phyloP scores from a whole-genome alignment of 2,888 invertebrate species.

The Eurytoma californica region DNA sequence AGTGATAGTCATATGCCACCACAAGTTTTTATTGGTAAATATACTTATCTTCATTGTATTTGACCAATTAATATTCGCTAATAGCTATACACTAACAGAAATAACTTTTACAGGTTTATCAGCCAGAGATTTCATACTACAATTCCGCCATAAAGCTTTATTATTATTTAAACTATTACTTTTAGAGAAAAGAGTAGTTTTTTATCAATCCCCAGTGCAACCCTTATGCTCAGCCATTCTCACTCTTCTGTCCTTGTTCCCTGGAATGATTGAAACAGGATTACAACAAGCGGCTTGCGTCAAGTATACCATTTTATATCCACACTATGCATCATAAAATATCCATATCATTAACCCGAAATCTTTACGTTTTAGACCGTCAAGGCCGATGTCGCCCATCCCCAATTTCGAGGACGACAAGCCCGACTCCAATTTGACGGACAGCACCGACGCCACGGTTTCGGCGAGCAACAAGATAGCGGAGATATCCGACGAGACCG shows the following conservation, averaged over 20 bases:
- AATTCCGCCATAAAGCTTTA: constrained; percentile 94
- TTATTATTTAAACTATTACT: constrained; percentile 94
- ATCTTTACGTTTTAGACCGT: constrained; percentile 76
- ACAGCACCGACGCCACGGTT: not conserved
- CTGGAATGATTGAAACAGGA: constrained; percentile 91
- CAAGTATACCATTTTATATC: constrained; percentile 75
- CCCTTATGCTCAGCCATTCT: constrained; percentile 90
- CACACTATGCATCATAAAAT: not conserved
- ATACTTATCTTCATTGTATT: not conserved
- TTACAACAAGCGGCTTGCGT: constrained; percentile 89
- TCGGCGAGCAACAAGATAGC: constrained; percentile 9
- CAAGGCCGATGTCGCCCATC: constrained; percentile 84
- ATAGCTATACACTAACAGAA: not conserved
- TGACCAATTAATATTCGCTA: too few relatives aligned
- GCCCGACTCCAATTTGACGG: constrained; percentile 62
- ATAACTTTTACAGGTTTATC: constrained; percentile 83
- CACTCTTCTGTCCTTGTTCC: constrained; percentile 92
- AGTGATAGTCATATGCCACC: constrained; percentile 78
- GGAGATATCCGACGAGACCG: constrained; percentile 1
- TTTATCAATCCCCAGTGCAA: constrained; percentile 95
- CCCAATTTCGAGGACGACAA: constrained; percentile 79
- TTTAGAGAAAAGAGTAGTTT: constrained; percentile 91
- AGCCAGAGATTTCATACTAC: constrained; percentile 86
- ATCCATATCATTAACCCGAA: not conserved
- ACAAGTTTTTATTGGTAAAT: constrained; percentile 82